Conservation (phyloP, 2,888 invertebrate genomes). For the Cheilosia urbana region DNA sequence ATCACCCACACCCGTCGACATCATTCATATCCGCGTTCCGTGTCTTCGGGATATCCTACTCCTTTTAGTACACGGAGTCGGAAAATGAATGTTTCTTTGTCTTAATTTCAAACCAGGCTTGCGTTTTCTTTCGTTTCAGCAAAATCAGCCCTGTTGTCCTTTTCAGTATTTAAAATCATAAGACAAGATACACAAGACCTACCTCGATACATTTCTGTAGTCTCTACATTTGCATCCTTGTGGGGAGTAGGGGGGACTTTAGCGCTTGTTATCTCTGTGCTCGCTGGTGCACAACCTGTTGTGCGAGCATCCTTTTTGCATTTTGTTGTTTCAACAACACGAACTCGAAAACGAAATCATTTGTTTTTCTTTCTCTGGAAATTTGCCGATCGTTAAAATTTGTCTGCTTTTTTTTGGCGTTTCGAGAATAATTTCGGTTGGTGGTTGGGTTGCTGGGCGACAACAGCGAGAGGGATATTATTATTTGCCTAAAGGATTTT, state of each 20-base stretch:
- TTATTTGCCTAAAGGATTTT: conserved; percentile 67
- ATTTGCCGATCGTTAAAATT: conserved; percentile 13
- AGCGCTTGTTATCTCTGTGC: conserved; percentile 1
- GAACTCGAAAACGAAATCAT: background rate
- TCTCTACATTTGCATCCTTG: conserved; percentile 28
- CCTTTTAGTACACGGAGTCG: background rate
- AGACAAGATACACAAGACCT: background rate
- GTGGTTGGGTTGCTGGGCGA: conserved; percentile 7
- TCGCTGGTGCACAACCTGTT: conserved; percentile 36
- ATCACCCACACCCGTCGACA: conserved; percentile 7
- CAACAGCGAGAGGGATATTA: conserved; percentile 18
- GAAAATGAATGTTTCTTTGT: background rate
- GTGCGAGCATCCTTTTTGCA: conserved; percentile 33
- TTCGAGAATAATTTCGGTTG: conserved; percentile 59
- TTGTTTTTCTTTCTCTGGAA: conserved; percentile 19
- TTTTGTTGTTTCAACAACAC: conserved; percentile 30
- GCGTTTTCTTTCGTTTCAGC: background rate
- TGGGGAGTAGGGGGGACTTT: background rate
- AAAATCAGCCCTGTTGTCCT: background rate
- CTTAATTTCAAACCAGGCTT: background rate
- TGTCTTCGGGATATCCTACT: background rate
- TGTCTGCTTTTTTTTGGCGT: conserved; percentile 33
- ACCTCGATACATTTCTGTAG: too few relatives aligned
- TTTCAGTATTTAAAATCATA: conserved; percentile 12
- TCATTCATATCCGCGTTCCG: background rate